Base-by-base conservation (phyloP, 2,888 invertebrate genomes). In the Brachyopa scutellaris region DNA sequence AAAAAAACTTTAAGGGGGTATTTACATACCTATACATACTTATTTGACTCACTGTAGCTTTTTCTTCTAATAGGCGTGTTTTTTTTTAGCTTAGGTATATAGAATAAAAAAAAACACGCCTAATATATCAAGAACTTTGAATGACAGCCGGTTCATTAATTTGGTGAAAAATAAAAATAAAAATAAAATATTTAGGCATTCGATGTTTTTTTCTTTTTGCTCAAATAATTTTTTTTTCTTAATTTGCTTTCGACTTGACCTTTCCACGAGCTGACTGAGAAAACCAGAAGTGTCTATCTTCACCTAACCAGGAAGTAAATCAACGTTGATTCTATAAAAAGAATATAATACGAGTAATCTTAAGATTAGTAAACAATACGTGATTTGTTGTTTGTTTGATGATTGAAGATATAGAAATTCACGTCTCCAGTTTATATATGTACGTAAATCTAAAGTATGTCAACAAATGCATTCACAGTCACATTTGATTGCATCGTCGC, bases 331-430 rank as follows among this genome's bases (percentile, higher is more conserved):
- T 62, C 72, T 62, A 73, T 47, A 73, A 62, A 72, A 55, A 47
- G 62, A 64, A 73, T n/a, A n/a, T n/a, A n/a, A n/a, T n/a, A n/a
- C 29, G 38, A 42, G 31, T 45, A 51, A 33, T 55, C 73, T 55
- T 33, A 73, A 61, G 73, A 64, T 73, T 73, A 73, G 62, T 29
- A 55, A 64, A 64, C 64, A 73, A 73, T 73, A 72, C 70, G 61
- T 61, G 55, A 55, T 73, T 55, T 73, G 47, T 47, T 73, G 55
- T 64, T 62, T 47, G 70, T 38, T 15, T 31, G n/a, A 5, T 45
- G 73, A 45, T 73, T 64, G 64, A 45, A 62, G 55, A 73, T 73
- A 72, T 61, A 61, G n/a, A n/a, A 72, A 72, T 53, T 61, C 9
- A 19, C 61, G 61, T 53, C 49, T 59, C 19, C 4, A 49, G 29